Conservation (phyloP, 2,888 invertebrate species). For the Melanargia galathea region DNA sequence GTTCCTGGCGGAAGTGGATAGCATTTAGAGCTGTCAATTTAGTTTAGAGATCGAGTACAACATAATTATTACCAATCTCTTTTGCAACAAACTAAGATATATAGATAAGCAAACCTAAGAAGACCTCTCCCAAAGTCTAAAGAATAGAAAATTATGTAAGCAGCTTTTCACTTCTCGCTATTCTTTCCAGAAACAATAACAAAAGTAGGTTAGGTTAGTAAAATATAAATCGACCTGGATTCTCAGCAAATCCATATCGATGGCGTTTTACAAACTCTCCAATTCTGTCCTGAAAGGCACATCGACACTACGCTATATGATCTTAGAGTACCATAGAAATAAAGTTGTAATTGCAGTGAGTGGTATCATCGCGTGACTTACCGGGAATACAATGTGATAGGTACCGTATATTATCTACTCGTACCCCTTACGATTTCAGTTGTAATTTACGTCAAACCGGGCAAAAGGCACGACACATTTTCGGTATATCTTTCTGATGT, state of each 20-base stretch:
- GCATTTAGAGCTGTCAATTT: too few species aligned
- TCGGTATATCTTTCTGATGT: not conserved
- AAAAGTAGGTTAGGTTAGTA: conserved; percentile 13
- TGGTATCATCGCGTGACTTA: conserved; percentile 30
- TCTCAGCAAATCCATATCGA: conserved; percentile 31
- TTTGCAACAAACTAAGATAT: too few species aligned
- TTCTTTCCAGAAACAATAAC: conserved; percentile 10
- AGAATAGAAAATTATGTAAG: too few species aligned
- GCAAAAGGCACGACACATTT: conserved; percentile 26
- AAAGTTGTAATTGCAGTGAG: conserved; percentile 13
- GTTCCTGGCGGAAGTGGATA: too few species aligned
- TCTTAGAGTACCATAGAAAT: conserved; percentile 15
- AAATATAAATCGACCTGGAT: conserved; percentile 24
- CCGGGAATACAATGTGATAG: conserved; percentile 31
- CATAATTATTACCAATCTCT: too few species aligned
- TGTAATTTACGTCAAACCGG: conserved; percentile 35
- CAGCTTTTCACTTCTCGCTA: not conserved
- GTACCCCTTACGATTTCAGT: conserved; percentile 29
- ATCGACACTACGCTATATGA: conserved; percentile 2
- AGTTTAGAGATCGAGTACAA: too few species aligned
- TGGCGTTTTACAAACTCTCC: conserved; percentile 27
- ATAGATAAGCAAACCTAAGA: too few species aligned
- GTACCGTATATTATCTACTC: conserved; percentile 18
- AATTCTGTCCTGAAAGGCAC: conserved; percentile 28
- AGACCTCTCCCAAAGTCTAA: too few species aligned